phyloP scores from a whole-genome alignment of 1,140 invertebrate species.

The Propsilocerus akamusi region DNA sequence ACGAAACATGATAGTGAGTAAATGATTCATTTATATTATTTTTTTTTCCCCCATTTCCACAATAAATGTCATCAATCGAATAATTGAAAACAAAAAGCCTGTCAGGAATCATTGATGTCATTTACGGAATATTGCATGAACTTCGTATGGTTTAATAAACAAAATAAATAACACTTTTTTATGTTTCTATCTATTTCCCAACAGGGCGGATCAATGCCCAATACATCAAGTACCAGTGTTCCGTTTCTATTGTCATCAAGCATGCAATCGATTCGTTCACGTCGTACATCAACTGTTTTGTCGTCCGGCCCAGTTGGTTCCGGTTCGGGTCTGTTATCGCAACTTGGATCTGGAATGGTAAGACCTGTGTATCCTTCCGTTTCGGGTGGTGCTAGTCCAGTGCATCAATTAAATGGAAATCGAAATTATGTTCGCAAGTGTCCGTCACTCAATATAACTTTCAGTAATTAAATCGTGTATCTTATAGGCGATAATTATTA shows the following conservation, averaged over 20 bases:
- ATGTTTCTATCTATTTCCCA: conserved; percentile 24
- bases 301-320: conserved; percentile 24
- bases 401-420: conserved; percentile 31
- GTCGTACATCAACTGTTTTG: conserved; percentile 49
- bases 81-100: too few relatives aligned
- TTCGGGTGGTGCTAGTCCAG: conserved; percentile 27
- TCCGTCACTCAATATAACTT: conserved; percentile 45
- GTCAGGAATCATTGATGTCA: neutral
- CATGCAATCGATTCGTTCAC: conserved; percentile 62
- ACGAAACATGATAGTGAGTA: conserved; percentile 70
- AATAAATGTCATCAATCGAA: too few relatives aligned
- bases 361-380: conserved; percentile 48
- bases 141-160: neutral
- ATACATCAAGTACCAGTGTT: conserved; percentile 61
- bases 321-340: conserved; percentile 57
- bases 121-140: neutral
- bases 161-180: conserved; percentile 11
- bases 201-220: conserved; percentile 70
- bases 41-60: neutral
- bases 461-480: conserved; percentile 27
- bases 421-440: conserved; percentile 57
- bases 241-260: conserved; percentile 64
- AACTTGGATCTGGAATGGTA: conserved; percentile 73
- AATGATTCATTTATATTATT: conserved; percentile 11
- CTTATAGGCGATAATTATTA: too few relatives aligned